phyloP scores from a whole-genome alignment of 1,140 invertebrate species.

The Matsumurasca onukii region DNA sequence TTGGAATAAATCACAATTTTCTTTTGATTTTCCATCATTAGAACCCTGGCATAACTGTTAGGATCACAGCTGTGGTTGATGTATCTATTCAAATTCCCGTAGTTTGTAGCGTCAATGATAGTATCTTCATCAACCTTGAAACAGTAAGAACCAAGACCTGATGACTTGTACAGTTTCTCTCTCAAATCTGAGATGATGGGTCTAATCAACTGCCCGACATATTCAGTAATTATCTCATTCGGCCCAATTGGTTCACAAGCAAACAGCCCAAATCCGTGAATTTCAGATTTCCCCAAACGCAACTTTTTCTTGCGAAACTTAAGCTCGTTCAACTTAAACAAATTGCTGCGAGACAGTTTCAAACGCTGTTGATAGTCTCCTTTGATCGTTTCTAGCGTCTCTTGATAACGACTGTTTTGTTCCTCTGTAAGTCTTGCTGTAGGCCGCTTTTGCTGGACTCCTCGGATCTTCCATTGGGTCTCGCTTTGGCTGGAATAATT shows the following conservation, averaged over 20 bases:
- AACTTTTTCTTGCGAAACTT: slow-evolving; percentile 97
- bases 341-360: slow-evolving; percentile 82
- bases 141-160: slow-evolving; percentile 95
- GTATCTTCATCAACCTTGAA: slow-evolving; percentile 95
- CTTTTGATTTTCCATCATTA: slow-evolving; percentile 95
- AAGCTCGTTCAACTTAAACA: slow-evolving; percentile 94
- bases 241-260: slow-evolving; percentile 96
- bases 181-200: slow-evolving; percentile 90
- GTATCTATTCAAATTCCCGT: slow-evolving; percentile 94
- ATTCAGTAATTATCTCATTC: slow-evolving; percentile 99
- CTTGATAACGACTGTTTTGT: slow-evolving; percentile 79
- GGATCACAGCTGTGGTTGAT: slow-evolving; percentile 99
- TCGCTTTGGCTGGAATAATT: slow-evolving; percentile 81
- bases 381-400: slow-evolving; percentile 90
- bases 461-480: too few relatives aligned
- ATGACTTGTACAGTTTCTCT: slow-evolving; percentile 91
- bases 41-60: slow-evolving; percentile 97
- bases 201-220: slow-evolving; percentile 93
- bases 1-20: slow-evolving; percentile 99
- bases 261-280: slow-evolving; percentile 98
- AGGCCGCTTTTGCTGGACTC: slow-evolving; percentile 46
- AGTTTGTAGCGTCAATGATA: slow-evolving; percentile 97
- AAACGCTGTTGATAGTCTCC: slow-evolving; percentile 83
- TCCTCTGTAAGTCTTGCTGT: slow-evolving; percentile 47
- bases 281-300: slow-evolving; percentile 94